Conservation (phyloP, 2,888 invertebrate genomes). For the Lithophane socia region DNA sequence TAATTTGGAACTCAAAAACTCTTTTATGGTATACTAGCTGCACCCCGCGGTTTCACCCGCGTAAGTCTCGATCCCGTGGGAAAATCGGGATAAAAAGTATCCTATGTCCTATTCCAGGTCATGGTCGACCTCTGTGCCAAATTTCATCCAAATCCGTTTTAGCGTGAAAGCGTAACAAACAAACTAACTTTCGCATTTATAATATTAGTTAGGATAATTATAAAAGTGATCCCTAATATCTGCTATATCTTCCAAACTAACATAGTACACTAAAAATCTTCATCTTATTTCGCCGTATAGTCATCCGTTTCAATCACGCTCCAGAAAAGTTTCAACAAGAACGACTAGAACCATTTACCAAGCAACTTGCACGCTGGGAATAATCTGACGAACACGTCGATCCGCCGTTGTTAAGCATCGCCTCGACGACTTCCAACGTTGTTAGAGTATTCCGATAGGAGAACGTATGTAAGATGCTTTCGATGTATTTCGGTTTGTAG, state of each 20-base stretch:
- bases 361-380: conserved; percentile 32
- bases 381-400: conserved; percentile 25
- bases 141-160: too few species aligned
- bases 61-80: too few species aligned
- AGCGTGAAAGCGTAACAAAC: too few species aligned
- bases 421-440: conserved; percentile 29
- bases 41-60: too few species aligned
- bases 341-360: conserved; percentile 14
- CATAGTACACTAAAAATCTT: background rate
- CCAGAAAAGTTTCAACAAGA: conserved; percentile 12
- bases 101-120: too few species aligned
- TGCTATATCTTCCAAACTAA: background rate
- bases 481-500: conserved; percentile 29
- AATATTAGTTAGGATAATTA: too few species aligned
- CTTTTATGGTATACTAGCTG: background rate
- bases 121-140: too few species aligned
- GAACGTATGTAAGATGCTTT: conserved; percentile 27
- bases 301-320: conserved; percentile 38
- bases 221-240: background rate
- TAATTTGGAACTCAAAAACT: background rate
- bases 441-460: conserved; percentile 20
- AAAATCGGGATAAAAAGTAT: too few species aligned
- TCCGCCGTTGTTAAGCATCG: conserved; percentile 43
- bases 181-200: too few species aligned
- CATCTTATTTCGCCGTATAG: background rate